Evolutionary conservation across 2,113 vertebrate species (phyloP).

Genomic region (Peromyscus polionotus): DNA sequence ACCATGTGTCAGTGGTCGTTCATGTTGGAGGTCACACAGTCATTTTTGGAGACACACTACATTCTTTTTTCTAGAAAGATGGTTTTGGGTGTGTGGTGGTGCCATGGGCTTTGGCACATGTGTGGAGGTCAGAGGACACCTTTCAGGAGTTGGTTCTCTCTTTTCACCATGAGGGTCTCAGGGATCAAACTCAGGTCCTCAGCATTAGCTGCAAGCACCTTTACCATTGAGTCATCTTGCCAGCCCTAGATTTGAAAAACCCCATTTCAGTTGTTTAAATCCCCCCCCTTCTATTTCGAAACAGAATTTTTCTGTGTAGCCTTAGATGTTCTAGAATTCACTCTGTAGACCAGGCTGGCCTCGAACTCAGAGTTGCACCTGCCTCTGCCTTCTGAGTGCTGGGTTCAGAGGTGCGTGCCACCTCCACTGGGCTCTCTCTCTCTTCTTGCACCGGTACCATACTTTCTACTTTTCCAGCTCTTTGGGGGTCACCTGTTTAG

Average conservation of each 20-base stretch:
- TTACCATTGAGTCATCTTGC: not conserved
- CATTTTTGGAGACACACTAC: constrained; percentile 27
- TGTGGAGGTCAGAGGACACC: not conserved
- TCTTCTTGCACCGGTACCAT: not conserved
- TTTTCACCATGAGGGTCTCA: not conserved
- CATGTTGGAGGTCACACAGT: not conserved
- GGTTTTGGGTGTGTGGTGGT: not conserved
- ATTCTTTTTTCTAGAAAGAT: constrained; percentile 1
- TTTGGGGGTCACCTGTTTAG: not conserved
- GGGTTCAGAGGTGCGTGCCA: not conserved
- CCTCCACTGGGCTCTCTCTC: not conserved
- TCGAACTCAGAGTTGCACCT: not conserved
- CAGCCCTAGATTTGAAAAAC: constrained; percentile 39
- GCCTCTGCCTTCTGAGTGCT: not conserved
- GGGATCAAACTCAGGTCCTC: not conserved
- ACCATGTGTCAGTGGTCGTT: not conserved
- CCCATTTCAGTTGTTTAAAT: not conserved
- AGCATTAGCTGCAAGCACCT: not conserved
- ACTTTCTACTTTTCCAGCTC: constrained; percentile 6
- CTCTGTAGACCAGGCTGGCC: not conserved
- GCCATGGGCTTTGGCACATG: not conserved
- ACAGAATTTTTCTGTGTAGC: not conserved
- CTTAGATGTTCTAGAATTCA: not conserved
- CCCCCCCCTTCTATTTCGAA: not conserved
- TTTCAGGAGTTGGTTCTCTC: not conserved